Percentiles rank a stretch among this genome's conserved stretches.
Evolutionary conservation across 2,797 vertebrate genomes (phyloP).

Genomic region (Apogon talboti): DNA sequence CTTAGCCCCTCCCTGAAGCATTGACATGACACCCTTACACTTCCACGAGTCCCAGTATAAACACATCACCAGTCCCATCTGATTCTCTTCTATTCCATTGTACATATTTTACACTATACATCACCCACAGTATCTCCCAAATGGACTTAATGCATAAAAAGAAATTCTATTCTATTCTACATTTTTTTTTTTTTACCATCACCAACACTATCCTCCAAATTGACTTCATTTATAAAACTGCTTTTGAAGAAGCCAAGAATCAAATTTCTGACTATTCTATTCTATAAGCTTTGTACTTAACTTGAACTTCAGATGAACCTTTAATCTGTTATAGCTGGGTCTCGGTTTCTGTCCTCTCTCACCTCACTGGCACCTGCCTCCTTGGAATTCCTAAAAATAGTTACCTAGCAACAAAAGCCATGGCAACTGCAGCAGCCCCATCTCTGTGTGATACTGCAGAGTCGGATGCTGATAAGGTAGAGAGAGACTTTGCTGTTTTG

Average conservation of each 20-base stretch:
- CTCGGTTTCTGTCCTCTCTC: slow-evolving; percentile 16
- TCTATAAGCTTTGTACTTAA: neutral
- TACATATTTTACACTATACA: too few species aligned
- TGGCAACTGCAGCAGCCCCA: slow-evolving; percentile 54
- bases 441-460: slow-evolving; percentile 15
- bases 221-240: too few species aligned
- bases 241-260: too few species aligned
- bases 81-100: too few species aligned
- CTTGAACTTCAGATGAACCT: neutral
- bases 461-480: neutral
- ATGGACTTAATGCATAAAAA: too few species aligned
- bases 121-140: too few species aligned
- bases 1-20: slow-evolving; percentile 18
- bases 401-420: slow-evolving; percentile 68
- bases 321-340: neutral
- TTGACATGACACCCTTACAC: neutral
- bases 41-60: slow-evolving; percentile 18
- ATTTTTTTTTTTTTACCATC: too few species aligned
- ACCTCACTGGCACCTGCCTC: slow-evolving; percentile 38
- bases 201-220: too few species aligned
- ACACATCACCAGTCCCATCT: neutral
- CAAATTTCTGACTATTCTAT: neutral
- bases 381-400: slow-evolving; percentile 39
- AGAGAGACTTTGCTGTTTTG: neutral
- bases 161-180: too few species aligned